A percentile compares a stretch with the other conserved stretches of the same genome.
Conservation (phyloP, 1,140 invertebrate species). For the Ephestia elutella region DNA sequence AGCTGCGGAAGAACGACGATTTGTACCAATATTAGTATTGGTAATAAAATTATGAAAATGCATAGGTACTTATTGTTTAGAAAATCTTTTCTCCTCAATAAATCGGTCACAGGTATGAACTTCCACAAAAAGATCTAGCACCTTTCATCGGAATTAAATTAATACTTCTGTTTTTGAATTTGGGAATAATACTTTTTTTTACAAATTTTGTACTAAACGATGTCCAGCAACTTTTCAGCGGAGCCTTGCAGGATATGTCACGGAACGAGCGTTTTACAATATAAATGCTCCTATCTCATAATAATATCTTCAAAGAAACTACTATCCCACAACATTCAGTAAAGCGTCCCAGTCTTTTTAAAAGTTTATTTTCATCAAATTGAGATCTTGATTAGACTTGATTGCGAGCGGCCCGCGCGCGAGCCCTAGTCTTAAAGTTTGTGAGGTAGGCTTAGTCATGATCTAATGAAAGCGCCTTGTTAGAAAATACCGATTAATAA, state of each 20-base stretch:
- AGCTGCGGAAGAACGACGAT: conserved; percentile 59
- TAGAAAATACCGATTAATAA: conserved; percentile 75
- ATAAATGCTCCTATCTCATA: conserved; percentile 72
- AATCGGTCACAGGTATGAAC: background rate
- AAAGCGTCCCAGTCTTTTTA: conserved; percentile 74
- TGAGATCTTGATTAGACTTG: conserved; percentile 73
- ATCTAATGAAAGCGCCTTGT: conserved; percentile 74
- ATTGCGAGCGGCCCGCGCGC: conserved; percentile 47
- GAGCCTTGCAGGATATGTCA: conserved; percentile 30
- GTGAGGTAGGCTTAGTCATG: conserved; percentile 74
- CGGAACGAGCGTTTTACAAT: conserved; percentile 37
- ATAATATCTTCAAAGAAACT: conserved; percentile 71
- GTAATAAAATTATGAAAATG: background rate
- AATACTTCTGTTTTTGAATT: conserved; percentile 71
- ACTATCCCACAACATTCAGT: conserved; percentile 74
- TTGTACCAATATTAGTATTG: conserved; percentile 37
- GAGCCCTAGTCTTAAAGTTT: conserved; percentile 59
- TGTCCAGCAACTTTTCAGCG: conserved; percentile 43
- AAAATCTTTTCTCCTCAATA: background rate
- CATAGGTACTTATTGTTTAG: background rate
- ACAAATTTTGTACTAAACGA: conserved; percentile 70
- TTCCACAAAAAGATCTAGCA: conserved; percentile 28
- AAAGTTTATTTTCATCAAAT: conserved; percentile 74
- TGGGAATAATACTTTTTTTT: conserved; percentile 70
- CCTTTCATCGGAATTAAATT: conserved; percentile 51